Evolutionary conservation across 2,888 invertebrate genomes (phyloP).

Genomic region (Andrena camellia): DNA sequence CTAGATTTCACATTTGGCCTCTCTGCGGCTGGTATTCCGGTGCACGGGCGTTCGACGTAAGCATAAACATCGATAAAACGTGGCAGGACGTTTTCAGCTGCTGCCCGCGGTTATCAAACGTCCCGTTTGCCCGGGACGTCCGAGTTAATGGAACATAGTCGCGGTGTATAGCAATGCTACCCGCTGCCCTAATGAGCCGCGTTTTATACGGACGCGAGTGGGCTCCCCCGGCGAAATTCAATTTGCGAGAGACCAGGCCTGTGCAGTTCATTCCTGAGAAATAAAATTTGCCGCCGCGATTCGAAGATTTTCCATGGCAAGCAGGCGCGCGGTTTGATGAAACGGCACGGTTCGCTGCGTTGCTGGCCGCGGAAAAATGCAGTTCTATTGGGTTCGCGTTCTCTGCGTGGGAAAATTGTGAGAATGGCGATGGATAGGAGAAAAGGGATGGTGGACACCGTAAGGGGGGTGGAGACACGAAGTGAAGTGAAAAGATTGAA

Average conservation of each 20-base stretch:
- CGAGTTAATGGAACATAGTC: slow-evolving; percentile 16
- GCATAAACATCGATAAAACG: slow-evolving; percentile 23
- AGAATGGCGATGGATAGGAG: too few species aligned
- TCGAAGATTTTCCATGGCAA: background rate
- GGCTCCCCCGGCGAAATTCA: background rate
- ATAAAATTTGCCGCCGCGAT: background rate
- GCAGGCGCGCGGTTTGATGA: background rate
- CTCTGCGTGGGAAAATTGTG: too few species aligned
- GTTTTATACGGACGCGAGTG: slow-evolving; percentile 5
- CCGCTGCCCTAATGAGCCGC: slow-evolving; percentile 4
- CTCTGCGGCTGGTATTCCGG: background rate
- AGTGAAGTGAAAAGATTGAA: too few species aligned
- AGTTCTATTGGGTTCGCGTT: background rate
- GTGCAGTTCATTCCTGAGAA: background rate
- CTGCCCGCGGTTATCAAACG: background rate
- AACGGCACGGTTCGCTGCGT: background rate
- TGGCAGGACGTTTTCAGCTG: background rate
- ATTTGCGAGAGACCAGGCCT: background rate
- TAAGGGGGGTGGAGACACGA: too few species aligned
- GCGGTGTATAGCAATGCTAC: slow-evolving; percentile 1
- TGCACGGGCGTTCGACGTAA: background rate
- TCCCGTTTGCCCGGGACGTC: background rate
- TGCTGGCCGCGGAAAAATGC: background rate
- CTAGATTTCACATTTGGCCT: slow-evolving; percentile 1
- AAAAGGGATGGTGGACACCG: too few species aligned